Base-by-base conservation (phyloP, 2,888 invertebrate species). In the Ormyrus thymus region DNA sequence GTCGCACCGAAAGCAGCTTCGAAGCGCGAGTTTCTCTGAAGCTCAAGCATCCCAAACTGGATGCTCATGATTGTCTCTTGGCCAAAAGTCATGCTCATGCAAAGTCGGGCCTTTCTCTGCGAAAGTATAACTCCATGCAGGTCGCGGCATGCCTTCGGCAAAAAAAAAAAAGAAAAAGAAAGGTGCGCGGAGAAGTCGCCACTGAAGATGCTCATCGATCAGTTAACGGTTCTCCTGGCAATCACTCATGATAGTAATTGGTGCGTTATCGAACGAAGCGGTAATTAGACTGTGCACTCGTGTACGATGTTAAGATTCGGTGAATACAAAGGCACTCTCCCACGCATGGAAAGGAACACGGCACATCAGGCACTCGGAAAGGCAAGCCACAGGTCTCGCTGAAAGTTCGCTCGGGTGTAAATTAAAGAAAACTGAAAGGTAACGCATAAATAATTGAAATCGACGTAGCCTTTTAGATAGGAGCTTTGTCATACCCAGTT, bases 71-170 rank as follows among this genome's bases (percentile, higher is more conserved):
- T 29, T 53, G 4, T 4, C 61, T 65, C 65, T 15, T 51, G 29
- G 51, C 29, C 48, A 56, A 71, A 56, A 51, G 3, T 56, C 78
- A 81, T 76, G 79, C 76, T 64, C 76, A 79, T 79, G 76, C 78
- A 74, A 58, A 29, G 61, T 59, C 48, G 29, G 29, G 74, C 7
- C 10, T 61, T 71, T 65, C 9, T 61, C 45, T 73, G 2, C 76
- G 72, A 56, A 65, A 75, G 9, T 29, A 29, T 56, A 73, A 79
- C 59, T 13, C 48, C 83, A 83, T 82, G 83, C 83, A 80, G 29
- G 5, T 79, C 75, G 69, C 55, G 75, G n/a, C 81, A 78, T 81
- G 81, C 81, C 76, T 29, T 76, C 61, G 72, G 55, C 13, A 51
- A 69, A 11, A 55, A 15, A 15, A 29, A 29, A 29, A 29, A 29